Conservation (phyloP, 2,113 vertebrate genomes). For the Blennius ocellaris region DNA sequence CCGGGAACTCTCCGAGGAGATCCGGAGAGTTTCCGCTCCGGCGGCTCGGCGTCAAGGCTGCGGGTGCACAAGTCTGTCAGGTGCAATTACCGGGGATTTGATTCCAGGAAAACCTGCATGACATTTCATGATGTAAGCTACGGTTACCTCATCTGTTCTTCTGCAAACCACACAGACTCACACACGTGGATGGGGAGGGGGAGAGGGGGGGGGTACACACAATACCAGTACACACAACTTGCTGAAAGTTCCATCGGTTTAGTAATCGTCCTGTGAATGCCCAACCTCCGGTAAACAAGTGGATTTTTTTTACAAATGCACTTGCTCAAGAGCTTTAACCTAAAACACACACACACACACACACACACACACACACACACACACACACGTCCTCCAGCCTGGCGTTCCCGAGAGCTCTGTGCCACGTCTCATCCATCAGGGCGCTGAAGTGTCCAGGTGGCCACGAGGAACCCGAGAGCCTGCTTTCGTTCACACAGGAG, state of each 20-base stretch:
- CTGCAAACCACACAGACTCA: constrained; percentile 16
- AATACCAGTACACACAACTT: constrained; percentile 29
- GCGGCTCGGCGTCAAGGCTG: constrained; percentile 66
- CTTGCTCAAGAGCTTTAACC: neutral
- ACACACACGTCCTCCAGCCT: constrained; percentile 24
- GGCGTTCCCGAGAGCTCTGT: constrained; percentile 56
- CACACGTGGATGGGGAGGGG: constrained; percentile 25
- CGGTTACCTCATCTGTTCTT: constrained; percentile 70
- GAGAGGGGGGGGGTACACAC: constrained; percentile 2
- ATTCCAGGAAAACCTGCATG: constrained; percentile 75
- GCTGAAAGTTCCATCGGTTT: constrained; percentile 51
- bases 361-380: constrained; percentile 9
- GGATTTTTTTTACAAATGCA: constrained; percentile 38
- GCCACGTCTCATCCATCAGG: constrained; percentile 72
- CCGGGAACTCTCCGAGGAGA: constrained; percentile 65
- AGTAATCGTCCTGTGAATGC: constrained; percentile 40
- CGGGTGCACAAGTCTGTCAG: constrained; percentile 78
- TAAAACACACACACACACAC: constrained; percentile 6
- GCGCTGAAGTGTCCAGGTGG: constrained; percentile 56
- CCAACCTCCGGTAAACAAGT: constrained; percentile 44
- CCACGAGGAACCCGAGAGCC: constrained; percentile 49
- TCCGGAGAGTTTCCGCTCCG: constrained; percentile 69
- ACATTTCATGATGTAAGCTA: constrained; percentile 74
- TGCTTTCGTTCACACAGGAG: constrained; percentile 66
- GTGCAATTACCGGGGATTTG: constrained; percentile 72